Base-by-base conservation (phyloP, 2,113 vertebrate genomes). In the Menidia beryllina region DNA sequence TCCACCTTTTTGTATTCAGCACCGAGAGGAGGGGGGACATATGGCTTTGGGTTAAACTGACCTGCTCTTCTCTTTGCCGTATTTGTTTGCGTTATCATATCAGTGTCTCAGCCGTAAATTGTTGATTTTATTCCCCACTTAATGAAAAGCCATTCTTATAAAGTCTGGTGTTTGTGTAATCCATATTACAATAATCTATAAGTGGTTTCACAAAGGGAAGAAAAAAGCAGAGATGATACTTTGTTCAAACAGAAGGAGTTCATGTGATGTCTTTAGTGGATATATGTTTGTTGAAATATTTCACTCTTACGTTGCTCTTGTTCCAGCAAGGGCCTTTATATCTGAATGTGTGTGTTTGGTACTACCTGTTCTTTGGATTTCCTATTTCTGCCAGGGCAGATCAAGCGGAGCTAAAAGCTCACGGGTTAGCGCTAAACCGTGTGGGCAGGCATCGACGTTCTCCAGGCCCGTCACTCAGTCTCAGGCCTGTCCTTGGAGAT, bases 401-500 rank as follows among this genome's bases (percentile, higher is more conserved):
- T 84, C 83, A 77, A 85, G 65, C 67, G 26, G 48, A 72, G 50
- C 61, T 69, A 60, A 82, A 81, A 71, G 59, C 59, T 47, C 11
- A 5, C n/a, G 52, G 43, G 64, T 72, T 78, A 52, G 76, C 19
- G 30, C 72, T 85, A 73, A 90, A 81, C 64, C 50, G 71, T 58
- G 74, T 41, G 51, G 23, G 59, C 53, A 39, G 63, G 51, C 72
- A 82, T 77, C 77, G 86, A 87, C 79, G 78, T 77, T 72, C 56
- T 68, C 66, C 77, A 60, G 56, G 69, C 57, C 82, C 51, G 54
- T 86, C 85, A 72, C 67, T 88, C 85, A 78, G 75, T 78, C 79
- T 71, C 67, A 20, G 70, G 65, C 55, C 82, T 66, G 79, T 84
- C 81, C 76, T 57, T 59, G 17, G 72, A 82, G 90, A 91, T 85